Conservation (phyloP, 2,113 vertebrate genomes). For the Sorex fumeus region DNA sequence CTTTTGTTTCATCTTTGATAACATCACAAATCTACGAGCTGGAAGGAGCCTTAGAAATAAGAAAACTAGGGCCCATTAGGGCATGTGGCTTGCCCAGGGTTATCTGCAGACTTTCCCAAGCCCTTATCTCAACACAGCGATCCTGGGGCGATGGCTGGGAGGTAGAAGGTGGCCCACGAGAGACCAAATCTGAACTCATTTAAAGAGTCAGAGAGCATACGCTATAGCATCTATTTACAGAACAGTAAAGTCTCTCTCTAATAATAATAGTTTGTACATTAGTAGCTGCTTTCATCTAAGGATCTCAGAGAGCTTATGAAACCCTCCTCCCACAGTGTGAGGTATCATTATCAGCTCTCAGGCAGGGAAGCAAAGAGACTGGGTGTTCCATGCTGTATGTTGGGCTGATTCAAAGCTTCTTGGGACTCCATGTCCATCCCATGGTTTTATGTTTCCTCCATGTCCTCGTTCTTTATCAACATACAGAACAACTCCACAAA, state of each 20-base stretch:
- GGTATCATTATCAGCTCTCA: slow-evolving; percentile 54
- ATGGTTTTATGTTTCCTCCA: not conserved
- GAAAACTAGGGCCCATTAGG: not conserved
- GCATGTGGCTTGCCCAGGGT: not conserved
- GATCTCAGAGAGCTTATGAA: slow-evolving; percentile 47
- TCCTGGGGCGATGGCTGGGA: slow-evolving; percentile 20
- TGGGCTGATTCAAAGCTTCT: slow-evolving; percentile 15
- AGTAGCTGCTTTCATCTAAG: slow-evolving; percentile 66
- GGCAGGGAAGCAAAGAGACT: slow-evolving; percentile 5
- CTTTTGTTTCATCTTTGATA: slow-evolving; percentile 41
- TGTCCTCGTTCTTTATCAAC: not conserved
- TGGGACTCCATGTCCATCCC: not conserved
- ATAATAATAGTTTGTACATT: slow-evolving; percentile 67
- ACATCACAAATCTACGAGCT: slow-evolving; percentile 7
- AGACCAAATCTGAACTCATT: slow-evolving; percentile 54
- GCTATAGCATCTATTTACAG: slow-evolving; percentile 49
- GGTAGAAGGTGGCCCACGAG: not conserved
- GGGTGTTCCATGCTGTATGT: not conserved
- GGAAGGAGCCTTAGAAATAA: not conserved
- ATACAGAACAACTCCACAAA: not conserved
- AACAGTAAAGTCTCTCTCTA: slow-evolving; percentile 56
- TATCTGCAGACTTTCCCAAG: not conserved
- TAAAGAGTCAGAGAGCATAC: slow-evolving; percentile 56
- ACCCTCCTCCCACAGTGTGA: slow-evolving; percentile 1
- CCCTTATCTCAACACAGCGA: not conserved